phyloP scores from a whole-genome alignment of 2,888 invertebrate species.

The Bimastos eiseni region DNA sequence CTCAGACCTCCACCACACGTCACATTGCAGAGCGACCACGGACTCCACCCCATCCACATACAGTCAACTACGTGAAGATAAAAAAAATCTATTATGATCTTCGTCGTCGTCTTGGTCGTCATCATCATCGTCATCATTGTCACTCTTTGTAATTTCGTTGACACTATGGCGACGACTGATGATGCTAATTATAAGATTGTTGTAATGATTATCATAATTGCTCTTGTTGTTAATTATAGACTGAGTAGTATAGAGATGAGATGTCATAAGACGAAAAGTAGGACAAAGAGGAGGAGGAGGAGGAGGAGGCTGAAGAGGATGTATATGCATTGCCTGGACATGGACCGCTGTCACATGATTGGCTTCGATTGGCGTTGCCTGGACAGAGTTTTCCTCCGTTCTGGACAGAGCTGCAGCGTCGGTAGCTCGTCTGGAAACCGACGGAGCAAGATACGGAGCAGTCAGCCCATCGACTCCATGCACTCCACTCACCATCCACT shows the following conservation, averaged over 20 bases:
- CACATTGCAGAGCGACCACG: slow-evolving; percentile 39
- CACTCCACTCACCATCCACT: slow-evolving; percentile 46
- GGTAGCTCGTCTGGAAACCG: slow-evolving; percentile 48
- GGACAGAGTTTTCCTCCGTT: slow-evolving; percentile 45
- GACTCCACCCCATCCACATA: slow-evolving; percentile 39
- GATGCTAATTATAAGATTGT: background rate
- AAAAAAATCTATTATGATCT: background rate
- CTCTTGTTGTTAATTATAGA: background rate
- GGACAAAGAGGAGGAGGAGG: too few relatives aligned
- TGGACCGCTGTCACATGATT: slow-evolving; percentile 31
- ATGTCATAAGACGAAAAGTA: background rate
- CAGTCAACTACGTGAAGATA: slow-evolving; percentile 38
- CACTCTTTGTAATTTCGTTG: background rate
- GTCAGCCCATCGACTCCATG: slow-evolving; percentile 51
- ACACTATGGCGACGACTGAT: background rate
- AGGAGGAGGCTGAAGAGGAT: background rate
- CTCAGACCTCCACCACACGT: slow-evolving; percentile 42
- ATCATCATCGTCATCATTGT: background rate
- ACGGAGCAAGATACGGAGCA: slow-evolving; percentile 53
- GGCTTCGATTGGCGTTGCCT: slow-evolving; percentile 31
- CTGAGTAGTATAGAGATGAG: background rate
- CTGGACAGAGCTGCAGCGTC: slow-evolving; percentile 49
- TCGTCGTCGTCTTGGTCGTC: background rate
- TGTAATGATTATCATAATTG: background rate
- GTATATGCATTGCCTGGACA: slow-evolving; percentile 25